Conservation (phyloP, 2,113 vertebrate genomes). For the Montifringilla adamsi region DNA sequence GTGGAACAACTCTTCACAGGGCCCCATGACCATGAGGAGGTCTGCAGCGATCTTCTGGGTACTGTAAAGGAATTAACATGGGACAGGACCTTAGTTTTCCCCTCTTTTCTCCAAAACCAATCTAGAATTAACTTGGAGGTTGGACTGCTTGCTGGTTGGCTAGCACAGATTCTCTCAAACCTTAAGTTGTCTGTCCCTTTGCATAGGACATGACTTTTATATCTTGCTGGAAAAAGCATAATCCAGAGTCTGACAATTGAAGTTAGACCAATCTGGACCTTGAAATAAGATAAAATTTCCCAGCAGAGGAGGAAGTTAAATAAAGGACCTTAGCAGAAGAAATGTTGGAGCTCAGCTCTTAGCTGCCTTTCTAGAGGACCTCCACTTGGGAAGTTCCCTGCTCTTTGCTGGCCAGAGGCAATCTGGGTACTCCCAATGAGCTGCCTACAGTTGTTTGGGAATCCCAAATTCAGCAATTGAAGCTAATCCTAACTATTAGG, state of each 20-base stretch:
- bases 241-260: neutral
- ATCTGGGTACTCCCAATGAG: neutral
- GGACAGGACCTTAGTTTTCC: neutral
- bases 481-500: neutral
- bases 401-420: neutral
- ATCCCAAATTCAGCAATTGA: neutral
- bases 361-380: neutral
- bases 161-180: neutral
- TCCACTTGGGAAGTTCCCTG: neutral
- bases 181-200: neutral
- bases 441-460: neutral
- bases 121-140: neutral
- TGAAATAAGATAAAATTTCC: neutral
- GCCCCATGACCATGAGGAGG: conserved; percentile 7
- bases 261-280: neutral
- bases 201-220: neutral
- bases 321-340: neutral
- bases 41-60: conserved; percentile 70
- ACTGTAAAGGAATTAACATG: neutral
- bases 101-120: neutral
- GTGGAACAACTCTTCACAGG: conserved; percentile 76
- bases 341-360: neutral
- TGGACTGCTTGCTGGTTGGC: neutral
- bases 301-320: neutral
- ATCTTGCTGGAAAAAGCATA: neutral